Base-by-base conservation (phyloP, 2,888 invertebrate species). In the Melieria picta region DNA sequence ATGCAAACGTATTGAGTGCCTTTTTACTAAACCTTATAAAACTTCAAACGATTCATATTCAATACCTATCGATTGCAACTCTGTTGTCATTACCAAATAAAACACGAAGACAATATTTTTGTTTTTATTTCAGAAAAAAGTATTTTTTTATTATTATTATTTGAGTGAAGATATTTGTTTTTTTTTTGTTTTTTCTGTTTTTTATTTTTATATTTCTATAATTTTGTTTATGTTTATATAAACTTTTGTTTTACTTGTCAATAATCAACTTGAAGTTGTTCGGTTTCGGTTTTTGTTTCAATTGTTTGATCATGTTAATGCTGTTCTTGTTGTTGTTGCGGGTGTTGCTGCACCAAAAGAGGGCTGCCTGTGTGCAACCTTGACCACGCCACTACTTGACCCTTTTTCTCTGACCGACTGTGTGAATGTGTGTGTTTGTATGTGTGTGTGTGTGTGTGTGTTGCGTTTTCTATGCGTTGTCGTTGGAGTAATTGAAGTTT, bases 111-210 rank as follows among this genome's bases (percentile, higher is more conserved):
- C 67, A 50, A 64, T 65, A 56, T 47, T 75, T 76, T 65, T 79
- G 69, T 79, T 45, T 73, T 79, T 83, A 85, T 85, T 82, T 83
- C 83, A 84, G 84, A 85, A 85, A 85, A 85, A 84, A 80, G 77
- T 83, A 80, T 80, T 80, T 79, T 78, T 80, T 77, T 30, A 30
- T 30, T 30, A 30, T 75, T 81, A 79, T 78, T 78, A 78, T 76
- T 78, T 80, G 77, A 80, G 79, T 80, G 78, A 79, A 80, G 79
- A 79, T 78, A 78, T 76, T 75, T 75, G 74, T 77, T 74, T 69
- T 74, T 75, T 73, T 52, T 74, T 72, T 71, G 69, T 74, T 72
- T 55, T 69, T 71, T 69, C 58, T 78, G 75, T 75, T 76, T 77
- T 76, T 78, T 73, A 74, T 75, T 71, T 74, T 73, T 71, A 77